Evolutionary conservation across 2,888 invertebrate genomes (phyloP), one percentile per base, ranked within the genome.

Genomic region (Coenonympha glycerion): DNA sequence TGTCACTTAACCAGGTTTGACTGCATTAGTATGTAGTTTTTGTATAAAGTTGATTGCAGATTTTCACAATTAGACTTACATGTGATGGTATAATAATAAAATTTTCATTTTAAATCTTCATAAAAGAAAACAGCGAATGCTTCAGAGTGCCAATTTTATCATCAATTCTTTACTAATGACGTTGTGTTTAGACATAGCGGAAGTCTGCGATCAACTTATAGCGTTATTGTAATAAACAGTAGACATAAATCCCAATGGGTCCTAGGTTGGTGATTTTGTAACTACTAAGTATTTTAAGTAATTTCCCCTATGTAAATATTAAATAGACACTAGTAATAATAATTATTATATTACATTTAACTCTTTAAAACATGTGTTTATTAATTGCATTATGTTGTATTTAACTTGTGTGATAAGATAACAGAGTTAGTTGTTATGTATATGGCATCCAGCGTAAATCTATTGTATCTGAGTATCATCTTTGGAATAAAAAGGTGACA

Each of bases 401-500:
- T 51, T 52, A 55, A 49, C 55, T 53, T 55, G 44, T 57, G 52
- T 56, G 50, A 52, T 59, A 49, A 48, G 37, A 59, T 48, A 53
- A 50, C 52, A 53, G 26, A 47, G 52, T 44, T 58, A 59, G 58
- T 53, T 61, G 56, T n/a, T n/a, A n/a, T n/a, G n/a, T 61, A 57
- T 62, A 66, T 66, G 68, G 66, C 66, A 65, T 67, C 66, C 68
- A 64, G 52, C 57, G 55, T 60, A 54, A 53, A 46, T 50, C 31
- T 49, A 67, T 58, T 58, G 51, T 59, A 62, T 56, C 15, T 60
- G 52, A 61, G 56, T 63, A 61, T 60, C 56, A 58, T 70, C 68
- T 24, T 24, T 5, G 9, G 69, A 65, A 71, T 76, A 76, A 74
- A 78, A 79, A 78, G 60, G 63, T 66, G 64, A 63, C 54, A 36